phyloP scores from a whole-genome alignment of 2,113 vertebrate species.

The Hipposideros armiger region DNA sequence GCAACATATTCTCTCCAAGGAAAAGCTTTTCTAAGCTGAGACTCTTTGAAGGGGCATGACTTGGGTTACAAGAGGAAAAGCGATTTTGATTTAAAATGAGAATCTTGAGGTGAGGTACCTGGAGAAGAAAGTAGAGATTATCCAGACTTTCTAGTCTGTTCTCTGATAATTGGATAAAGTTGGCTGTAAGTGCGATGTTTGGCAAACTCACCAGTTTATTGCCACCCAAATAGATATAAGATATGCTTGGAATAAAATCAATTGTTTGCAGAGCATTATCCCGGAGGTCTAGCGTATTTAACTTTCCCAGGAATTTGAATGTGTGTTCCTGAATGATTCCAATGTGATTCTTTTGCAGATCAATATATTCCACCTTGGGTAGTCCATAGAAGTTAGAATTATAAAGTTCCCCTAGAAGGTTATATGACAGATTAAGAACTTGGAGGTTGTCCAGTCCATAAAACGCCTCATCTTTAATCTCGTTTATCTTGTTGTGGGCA shows the following conservation, averaged over 20 bases:
- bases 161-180: constrained; percentile 84
- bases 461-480: constrained; percentile 89
- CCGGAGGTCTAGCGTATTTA: constrained; percentile 87
- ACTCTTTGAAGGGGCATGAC: background rate
- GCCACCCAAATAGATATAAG: constrained; percentile 80
- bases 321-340: constrained; percentile 84
- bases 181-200: background rate
- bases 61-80: constrained; percentile 86
- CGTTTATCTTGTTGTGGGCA: constrained; percentile 91
- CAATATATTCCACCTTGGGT: constrained; percentile 81
- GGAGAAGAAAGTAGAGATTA: constrained; percentile 86
- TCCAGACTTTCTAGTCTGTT: constrained; percentile 89
- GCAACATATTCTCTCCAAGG: constrained; percentile 90
- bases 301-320: constrained; percentile 86
- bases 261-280: constrained; percentile 91
- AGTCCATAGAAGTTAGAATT: constrained; percentile 88
- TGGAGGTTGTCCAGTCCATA: constrained; percentile 87
- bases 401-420: constrained; percentile 91
- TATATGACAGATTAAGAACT: constrained; percentile 90
- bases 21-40: constrained; percentile 88
- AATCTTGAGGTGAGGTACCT: constrained; percentile 76
- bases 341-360: constrained; percentile 94
- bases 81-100: constrained; percentile 88
- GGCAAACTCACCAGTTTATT: constrained; percentile 88
- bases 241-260: constrained; percentile 84